Base-by-base conservation (phyloP, 2,113 vertebrate genomes). In the Litocranius walleri region DNA sequence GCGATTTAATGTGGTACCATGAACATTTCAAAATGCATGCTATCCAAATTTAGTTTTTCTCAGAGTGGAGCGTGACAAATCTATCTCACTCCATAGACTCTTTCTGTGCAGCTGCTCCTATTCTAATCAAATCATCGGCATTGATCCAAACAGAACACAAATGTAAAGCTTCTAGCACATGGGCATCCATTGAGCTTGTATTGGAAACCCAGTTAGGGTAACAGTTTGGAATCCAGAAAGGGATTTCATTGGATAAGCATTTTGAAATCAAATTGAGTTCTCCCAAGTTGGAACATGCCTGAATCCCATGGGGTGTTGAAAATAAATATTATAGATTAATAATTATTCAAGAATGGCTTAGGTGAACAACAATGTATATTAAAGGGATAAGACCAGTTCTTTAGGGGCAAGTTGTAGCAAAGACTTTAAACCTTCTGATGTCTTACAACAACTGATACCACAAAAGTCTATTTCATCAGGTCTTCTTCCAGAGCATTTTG, bases 41-140 rank as follows among this genome's bases (percentile, higher is more conserved):
- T 45, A 48, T 78, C 91, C 92, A 88, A 87, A 95, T 62, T 33
- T 90, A 93, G 78, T 90, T 36, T 94, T 90, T 95, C 27, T 57
- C 43, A 5, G 33, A 50, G 1, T 0, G 6, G 29, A 97, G 45
- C 6, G 0, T n/a, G 62, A 90, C 92, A 87, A 86, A 56, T 77
- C 61, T 33, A 88, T 86, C 78, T 91, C 57, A 23, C 62, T 80
- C 91, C 56, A 9, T 36, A 84, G 56, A 36, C 7, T 23, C 48
- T 94, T 19, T 27, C 30, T 64, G 81, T 82, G 5, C 80, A 43
- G 62, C 45, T 95, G 78, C 62, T 95, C 19, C 50, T 93, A 5
- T 80, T 86, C 52, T 3, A 0, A 57, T 92, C 85, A 19, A 52
- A 71, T 15, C 67, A 64, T 57, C 15, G 4, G 11, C 57, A 13